These are phyloP conservation scores for Xenentodon cancila DNA, from an alignment of 2,797 vertebrate genomes.

Conservation along the genomic window DNA sequence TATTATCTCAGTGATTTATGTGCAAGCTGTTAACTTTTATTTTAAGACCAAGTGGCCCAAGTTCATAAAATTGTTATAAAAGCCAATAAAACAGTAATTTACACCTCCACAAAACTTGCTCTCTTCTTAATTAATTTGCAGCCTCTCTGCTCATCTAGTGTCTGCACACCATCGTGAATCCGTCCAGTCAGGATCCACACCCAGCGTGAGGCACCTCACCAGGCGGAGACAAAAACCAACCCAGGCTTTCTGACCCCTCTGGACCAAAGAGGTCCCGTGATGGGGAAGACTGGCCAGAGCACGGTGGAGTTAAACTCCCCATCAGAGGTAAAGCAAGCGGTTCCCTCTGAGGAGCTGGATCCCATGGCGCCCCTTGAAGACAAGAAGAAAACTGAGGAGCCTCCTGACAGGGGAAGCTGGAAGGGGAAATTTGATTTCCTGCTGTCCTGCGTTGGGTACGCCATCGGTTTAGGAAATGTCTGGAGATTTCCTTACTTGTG, in stretches of 20 bases:
- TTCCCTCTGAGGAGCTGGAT: slow-evolving; percentile 78
- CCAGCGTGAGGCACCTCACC: slow-evolving; percentile 1
- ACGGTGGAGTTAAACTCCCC: slow-evolving; percentile 87
- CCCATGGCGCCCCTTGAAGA: slow-evolving; percentile 25
- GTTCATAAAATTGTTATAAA: background rate
- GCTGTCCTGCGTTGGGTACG: slow-evolving; percentile 92
- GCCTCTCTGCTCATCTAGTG: slow-evolving; percentile 17
- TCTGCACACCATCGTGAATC: slow-evolving; percentile 14
- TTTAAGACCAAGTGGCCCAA: too few relatives aligned
- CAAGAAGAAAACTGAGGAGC: slow-evolving; percentile 73
- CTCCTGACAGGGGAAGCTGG: slow-evolving; percentile 89
- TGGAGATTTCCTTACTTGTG: slow-evolving; percentile 96
- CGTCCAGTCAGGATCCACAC: slow-evolving; percentile 11
- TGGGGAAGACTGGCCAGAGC: slow-evolving; percentile 88
- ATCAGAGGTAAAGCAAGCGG: slow-evolving; percentile 82
- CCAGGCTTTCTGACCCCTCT: slow-evolving; percentile 30
- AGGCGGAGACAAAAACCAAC: slow-evolving; percentile 7
- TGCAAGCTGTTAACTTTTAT: too few relatives aligned
- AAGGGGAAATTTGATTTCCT: slow-evolving; percentile 95
- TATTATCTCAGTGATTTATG: too few relatives aligned
- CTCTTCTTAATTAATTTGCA: slow-evolving; percentile 19
- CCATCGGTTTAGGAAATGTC: slow-evolving; percentile 91
- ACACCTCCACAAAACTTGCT: background rate
- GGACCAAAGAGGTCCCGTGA: slow-evolving; percentile 54
- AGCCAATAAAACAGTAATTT: slow-evolving; percentile 18